These are phyloP conservation scores for Zapus hudsonius DNA, from an alignment of 2,113 vertebrate species.

Conservation along the genomic window DNA sequence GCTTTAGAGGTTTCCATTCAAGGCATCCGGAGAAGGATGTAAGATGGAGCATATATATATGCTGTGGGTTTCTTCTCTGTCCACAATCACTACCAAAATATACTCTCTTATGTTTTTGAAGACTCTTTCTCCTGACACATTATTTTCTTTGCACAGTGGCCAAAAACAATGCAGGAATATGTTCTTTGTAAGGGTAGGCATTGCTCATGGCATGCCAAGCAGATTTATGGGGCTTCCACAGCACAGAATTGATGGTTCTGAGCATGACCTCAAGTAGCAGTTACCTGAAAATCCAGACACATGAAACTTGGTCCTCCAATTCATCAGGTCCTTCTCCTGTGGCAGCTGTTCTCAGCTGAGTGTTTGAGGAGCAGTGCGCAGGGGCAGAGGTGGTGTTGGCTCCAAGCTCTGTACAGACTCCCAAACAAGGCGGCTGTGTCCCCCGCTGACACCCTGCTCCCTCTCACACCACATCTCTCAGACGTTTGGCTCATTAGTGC, in stretches of 20 bases:
- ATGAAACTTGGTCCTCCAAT: not conserved
- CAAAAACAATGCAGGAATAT: constrained; percentile 33
- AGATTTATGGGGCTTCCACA: constrained; percentile 26
- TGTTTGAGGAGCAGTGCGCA: not conserved
- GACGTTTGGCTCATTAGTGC: not conserved
- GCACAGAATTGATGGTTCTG: constrained; percentile 35
- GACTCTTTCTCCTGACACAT: constrained; percentile 7
- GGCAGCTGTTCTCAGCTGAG: not conserved
- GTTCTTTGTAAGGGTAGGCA: not conserved
- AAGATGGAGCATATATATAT: too few species aligned
- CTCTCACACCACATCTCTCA: not conserved
- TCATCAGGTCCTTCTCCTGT: constrained; percentile 34
- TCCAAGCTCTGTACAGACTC: not conserved
- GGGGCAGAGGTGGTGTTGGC: not conserved
- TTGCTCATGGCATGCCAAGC: not conserved
- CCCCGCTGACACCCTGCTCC: not conserved
- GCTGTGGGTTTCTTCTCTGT: not conserved
- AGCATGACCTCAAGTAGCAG: constrained; percentile 45
- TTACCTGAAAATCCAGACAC: constrained; percentile 59
- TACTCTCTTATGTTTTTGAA: not conserved
- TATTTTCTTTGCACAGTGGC: constrained; percentile 30
- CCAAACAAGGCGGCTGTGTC: not conserved
- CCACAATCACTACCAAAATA: not conserved
- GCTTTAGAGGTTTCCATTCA: not conserved
- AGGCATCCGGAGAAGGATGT: not conserved